Base-by-base conservation (phyloP, 1,140 invertebrate species). In the Papilio machaon region DNA sequence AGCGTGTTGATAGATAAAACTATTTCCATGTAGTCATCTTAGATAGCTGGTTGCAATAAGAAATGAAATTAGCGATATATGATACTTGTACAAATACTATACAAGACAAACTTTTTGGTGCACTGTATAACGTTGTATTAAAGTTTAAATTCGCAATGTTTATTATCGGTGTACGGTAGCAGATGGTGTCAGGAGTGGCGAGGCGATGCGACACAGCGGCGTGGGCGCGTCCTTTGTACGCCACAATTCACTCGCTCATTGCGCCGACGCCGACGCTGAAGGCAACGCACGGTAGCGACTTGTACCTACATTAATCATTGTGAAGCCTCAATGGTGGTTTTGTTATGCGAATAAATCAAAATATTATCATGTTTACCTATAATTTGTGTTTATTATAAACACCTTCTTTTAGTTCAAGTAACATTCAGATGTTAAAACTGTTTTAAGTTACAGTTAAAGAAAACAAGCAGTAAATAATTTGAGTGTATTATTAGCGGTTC, bases 271-370 rank as follows among this genome's bases (percentile, higher is more conserved):
- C 84, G 81, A 85, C 84, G 76, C 54, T 58, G 54, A 58, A 58
- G 54, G 54, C 54, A n/a, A 58, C 76, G 90, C 89, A 84, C 89
- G 88, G 90, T 90, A 94, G 90, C 88, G 81, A 82, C 79, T 86
- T 81, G 82, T 85, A 81, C 84, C 82, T 84, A 87, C 88, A 91
- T 93, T 92, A 90, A 91, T 93, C 91, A 92, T 88, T 81, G 23
- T 67, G 78, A 67, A 79, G 67, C 64, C 13, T 79, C 38, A 38
- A 67, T 58, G 43, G 64, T 70, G 35, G 23, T 47, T 47, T 75
- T 75, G 47, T 70, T 80, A 38, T 8, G 79, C 47, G 47, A 64
- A 79, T 64, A 79, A 67, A 79, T 79, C 58, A 79, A 67, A 79
- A 38, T 47, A 79, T 64, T 60, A 77, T 38, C 19, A 77, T 77